phyloP scores from a whole-genome alignment of 2,888 invertebrate species.

The Ectropis crepuscularia region DNA sequence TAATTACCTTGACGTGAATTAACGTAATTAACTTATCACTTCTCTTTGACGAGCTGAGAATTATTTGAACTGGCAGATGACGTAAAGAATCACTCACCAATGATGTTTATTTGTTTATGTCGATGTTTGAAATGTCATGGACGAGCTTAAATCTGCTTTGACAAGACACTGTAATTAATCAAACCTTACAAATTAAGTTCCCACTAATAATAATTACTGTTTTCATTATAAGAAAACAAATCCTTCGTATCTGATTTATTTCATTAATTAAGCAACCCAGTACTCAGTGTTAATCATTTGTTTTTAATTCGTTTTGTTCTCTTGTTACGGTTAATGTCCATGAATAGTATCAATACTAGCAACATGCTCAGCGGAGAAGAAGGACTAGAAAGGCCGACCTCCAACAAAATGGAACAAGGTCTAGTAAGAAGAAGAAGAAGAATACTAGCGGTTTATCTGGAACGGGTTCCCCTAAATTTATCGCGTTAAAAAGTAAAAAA shows the following conservation, averaged over 20 bases:
- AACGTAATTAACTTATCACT: slow-evolving; percentile 38
- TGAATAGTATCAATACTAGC: no score
- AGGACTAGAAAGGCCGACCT: no score
- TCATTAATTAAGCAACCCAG: background rate
- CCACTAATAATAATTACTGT: background rate
- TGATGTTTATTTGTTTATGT: slow-evolving; percentile 6
- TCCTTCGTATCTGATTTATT: background rate
- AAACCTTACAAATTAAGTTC: background rate
- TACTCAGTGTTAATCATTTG: no score
- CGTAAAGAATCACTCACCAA: background rate
- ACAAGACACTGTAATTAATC: slow-evolving; percentile 12
- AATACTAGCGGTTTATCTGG: no score
- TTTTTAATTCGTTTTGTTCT: no score
- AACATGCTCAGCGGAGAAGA: no score
- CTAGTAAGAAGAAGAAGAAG: no score
- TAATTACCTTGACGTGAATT: slow-evolving; percentile 34
- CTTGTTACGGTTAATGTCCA: no score
- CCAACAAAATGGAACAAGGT: no score
- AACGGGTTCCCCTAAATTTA: no score
- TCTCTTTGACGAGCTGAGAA: slow-evolving; percentile 21
- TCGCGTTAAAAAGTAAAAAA: no score
- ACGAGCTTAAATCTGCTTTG: background rate
- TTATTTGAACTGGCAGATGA: slow-evolving; percentile 6
- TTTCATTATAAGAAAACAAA: background rate
- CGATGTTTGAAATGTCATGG: slow-evolving; percentile 14